phyloP scores from a whole-genome alignment of 1,140 invertebrate genomes.

The Chrysoperla carnea region DNA sequence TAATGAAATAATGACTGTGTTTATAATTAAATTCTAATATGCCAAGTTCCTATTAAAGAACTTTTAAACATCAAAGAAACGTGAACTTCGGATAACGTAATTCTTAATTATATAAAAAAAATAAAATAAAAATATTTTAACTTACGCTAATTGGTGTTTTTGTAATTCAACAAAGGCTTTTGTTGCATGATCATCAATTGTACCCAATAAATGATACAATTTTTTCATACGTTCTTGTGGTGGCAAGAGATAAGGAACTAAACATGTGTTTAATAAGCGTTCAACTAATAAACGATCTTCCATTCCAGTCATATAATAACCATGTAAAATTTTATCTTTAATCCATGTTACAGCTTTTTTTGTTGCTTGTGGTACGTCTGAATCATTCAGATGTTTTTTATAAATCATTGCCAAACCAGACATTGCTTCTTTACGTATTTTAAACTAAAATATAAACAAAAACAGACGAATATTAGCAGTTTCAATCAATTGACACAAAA shows the following conservation, averaged over 20 bases:
- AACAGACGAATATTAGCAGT: background rate
- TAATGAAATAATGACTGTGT: too few relatives aligned
- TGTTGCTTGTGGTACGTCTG: slow-evolving; percentile 66
- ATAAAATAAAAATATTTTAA: slow-evolving; percentile 18
- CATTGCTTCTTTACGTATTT: slow-evolving; percentile 92
- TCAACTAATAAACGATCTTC: slow-evolving; percentile 79
- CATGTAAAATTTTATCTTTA: slow-evolving; percentile 93
- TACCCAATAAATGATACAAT: slow-evolving; percentile 77
- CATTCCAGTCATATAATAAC: slow-evolving; percentile 51
- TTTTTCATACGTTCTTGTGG: slow-evolving; percentile 86
- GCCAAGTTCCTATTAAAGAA: too few relatives aligned
- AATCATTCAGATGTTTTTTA: slow-evolving; percentile 72
- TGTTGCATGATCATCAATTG: slow-evolving; percentile 86
- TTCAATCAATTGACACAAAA: too few relatives aligned
- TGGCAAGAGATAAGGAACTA: slow-evolving; percentile 83
- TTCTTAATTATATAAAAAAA: too few relatives aligned
- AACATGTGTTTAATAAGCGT: slow-evolving; percentile 82
- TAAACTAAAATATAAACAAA: slow-evolving; percentile 42
- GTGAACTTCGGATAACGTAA: too few relatives aligned
- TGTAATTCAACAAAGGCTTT: slow-evolving; percentile 92
- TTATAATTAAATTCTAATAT: too few relatives aligned
- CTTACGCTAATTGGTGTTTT: slow-evolving; percentile 62
- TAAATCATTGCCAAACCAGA: slow-evolving; percentile 86
- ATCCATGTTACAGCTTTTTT: slow-evolving; percentile 90
- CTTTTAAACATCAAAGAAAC: too few relatives aligned